Evolutionary conservation across 30 jellyfish, hydroid and myxozoan genomes (phyloP).

Genomic region (Calvadosia cruxmelitensis): DNA sequence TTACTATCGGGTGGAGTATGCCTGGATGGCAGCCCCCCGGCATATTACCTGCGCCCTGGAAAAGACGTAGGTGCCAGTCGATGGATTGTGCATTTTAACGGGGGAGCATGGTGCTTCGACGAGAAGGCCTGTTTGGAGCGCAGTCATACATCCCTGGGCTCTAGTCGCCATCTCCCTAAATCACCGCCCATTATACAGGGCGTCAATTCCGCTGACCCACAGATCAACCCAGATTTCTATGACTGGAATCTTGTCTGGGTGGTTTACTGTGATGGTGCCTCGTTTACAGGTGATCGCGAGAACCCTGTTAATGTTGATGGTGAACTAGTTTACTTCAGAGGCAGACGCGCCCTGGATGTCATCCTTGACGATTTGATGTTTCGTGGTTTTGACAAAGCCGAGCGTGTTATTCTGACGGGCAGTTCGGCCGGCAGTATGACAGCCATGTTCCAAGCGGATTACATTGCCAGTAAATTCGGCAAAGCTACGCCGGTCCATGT

Average conservation of each 20-base stretch:
- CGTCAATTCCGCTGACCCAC: slow-evolving; percentile 81
- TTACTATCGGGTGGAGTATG: slow-evolving; percentile 87
- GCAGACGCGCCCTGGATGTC: slow-evolving; percentile 77
- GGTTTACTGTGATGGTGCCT: slow-evolving; percentile 97
- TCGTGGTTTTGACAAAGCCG: slow-evolving; percentile 78
- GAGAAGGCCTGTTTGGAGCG: slow-evolving; percentile 88
- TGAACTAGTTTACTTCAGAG: slow-evolving; percentile 71
- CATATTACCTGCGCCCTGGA: slow-evolving; percentile 92
- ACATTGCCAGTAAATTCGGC: slow-evolving; percentile 63
- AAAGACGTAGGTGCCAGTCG: slow-evolving; percentile 65
- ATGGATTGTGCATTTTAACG: slow-evolving; percentile 93
- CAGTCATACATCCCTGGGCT: slow-evolving; percentile 90
- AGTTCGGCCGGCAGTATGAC: slow-evolving; percentile 99
- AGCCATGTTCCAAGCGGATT: slow-evolving; percentile 93
- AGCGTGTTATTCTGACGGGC: slow-evolving; percentile 87
- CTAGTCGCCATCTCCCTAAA: slow-evolving; percentile 77
- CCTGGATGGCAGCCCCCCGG: slow-evolving; percentile 98
- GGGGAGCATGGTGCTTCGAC: slow-evolving; percentile 99
- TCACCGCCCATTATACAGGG: slow-evolving; percentile 99
- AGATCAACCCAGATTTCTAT: slow-evolving; percentile 83
- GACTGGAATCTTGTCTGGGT: slow-evolving; percentile 99
- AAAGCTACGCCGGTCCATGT: slow-evolving; percentile 91
- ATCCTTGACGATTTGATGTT: slow-evolving; percentile 41
- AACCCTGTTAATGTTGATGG: slow-evolving; percentile 72
- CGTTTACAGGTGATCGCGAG: slow-evolving; percentile 95